phyloP scores from a whole-genome alignment of 2,888 invertebrate species.

The Bembecia ichneumoniformis region DNA sequence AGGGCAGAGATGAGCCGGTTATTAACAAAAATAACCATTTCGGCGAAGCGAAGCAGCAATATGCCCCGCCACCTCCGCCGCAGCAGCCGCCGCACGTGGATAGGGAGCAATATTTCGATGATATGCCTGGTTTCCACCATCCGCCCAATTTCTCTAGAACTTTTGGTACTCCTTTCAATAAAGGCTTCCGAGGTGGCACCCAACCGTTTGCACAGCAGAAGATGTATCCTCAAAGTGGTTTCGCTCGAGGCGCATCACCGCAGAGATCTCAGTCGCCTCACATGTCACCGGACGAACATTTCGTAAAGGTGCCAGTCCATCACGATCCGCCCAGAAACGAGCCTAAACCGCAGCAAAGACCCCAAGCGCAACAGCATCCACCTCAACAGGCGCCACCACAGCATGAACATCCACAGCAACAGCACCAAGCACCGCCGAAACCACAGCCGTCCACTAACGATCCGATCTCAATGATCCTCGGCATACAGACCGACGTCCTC shows the following conservation, averaged over 20 bases:
- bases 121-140: conserved; percentile 50
- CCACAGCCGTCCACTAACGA: conserved; percentile 70
- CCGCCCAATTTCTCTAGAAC: conserved; percentile 59
- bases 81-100: conserved; percentile 42
- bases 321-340: conserved; percentile 46
- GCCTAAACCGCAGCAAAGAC: conserved; percentile 15
- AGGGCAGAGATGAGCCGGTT: conserved; percentile 86
- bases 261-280: conserved; percentile 54
- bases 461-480: conserved; percentile 83
- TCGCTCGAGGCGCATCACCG: conserved; percentile 47
- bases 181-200: conserved; percentile 51
- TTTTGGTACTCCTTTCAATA: conserved; percentile 54
- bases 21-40: conserved; percentile 72
- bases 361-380: conserved; percentile 18
- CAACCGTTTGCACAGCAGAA: conserved; percentile 68
- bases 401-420: conserved; percentile 23
- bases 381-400: conserved; percentile 29
- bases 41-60: conserved; percentile 42
- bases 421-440: conserved; percentile 30
- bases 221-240: conserved; percentile 50
- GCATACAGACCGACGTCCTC: conserved; percentile 85
- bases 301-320: conserved; percentile 52
- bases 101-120: conserved; percentile 57
- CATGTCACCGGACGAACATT: conserved; percentile 45
- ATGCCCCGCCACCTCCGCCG: conserved; percentile 34